Conservation (phyloP, 2,797 vertebrate genomes). For the Lateolabrax maculatus region DNA sequence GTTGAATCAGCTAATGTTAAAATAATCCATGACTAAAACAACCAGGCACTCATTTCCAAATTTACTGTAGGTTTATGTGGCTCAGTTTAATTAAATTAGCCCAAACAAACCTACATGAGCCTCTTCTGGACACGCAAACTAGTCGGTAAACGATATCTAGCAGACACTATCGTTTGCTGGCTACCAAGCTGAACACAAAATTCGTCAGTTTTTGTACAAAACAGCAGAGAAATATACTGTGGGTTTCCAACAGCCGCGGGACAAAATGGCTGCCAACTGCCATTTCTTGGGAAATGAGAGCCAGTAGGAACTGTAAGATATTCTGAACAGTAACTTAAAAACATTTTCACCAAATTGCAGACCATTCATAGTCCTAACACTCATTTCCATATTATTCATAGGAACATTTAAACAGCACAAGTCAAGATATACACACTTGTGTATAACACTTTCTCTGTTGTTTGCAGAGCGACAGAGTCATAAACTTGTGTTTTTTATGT, state of each 20-base stretch:
- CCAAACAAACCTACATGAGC: not conserved
- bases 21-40: not conserved
- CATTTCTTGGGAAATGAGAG: not conserved
- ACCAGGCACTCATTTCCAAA: not conserved
- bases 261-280: not conserved
- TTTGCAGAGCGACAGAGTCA: not conserved
- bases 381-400: too few relatives aligned
- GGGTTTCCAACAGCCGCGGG: not conserved
- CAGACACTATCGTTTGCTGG: not conserved
- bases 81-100: not conserved
- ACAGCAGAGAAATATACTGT: too few relatives aligned
- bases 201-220: not conserved
- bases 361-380: not conserved
- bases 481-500: not conserved
- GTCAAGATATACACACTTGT: not conserved
- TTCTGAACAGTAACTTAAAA: too few relatives aligned
- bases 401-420: not conserved
- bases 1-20: not conserved
- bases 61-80: not conserved
- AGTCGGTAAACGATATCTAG: accelerated
- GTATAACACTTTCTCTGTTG: not conserved
- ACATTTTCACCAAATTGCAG: not conserved
- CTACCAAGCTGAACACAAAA: not conserved
- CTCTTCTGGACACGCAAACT: not conserved
- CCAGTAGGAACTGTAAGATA: not conserved